These are phyloP conservation scores for Stenotaenia linearis DNA, from an alignment of 2,888 invertebrate genomes.

Conservation along the genomic window DNA sequence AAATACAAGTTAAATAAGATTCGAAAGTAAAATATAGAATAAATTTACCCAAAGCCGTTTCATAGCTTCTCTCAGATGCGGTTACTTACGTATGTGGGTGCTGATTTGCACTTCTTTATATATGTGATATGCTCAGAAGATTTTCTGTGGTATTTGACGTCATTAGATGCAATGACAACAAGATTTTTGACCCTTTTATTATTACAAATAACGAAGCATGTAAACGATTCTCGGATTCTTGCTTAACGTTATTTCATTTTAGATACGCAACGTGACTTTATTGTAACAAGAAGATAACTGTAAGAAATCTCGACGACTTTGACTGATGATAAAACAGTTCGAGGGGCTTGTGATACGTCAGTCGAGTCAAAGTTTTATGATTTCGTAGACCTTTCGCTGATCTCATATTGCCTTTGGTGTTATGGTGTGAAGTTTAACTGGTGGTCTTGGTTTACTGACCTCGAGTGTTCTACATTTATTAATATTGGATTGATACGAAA, in stretches of 20 bases:
- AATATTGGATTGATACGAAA: neutral
- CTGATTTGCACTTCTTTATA: neutral
- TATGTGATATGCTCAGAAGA: neutral
- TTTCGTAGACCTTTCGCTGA: neutral
- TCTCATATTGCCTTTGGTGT: neutral
- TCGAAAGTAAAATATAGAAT: neutral
- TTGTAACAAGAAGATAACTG: no score
- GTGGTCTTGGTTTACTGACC: neutral
- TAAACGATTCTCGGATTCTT: neutral
- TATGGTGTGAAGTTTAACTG: neutral
- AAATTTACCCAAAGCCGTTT: slow-evolving; percentile 1
- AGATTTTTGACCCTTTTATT: neutral
- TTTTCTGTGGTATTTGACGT: neutral
- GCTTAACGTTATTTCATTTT: neutral
- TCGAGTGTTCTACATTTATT: neutral
- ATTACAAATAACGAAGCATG: neutral
- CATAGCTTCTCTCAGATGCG: neutral
- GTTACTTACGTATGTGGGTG: neutral
- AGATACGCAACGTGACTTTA: no score
- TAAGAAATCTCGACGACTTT: no score
- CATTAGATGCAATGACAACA: neutral
- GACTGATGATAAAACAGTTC: no score
- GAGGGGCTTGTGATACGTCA: no score
- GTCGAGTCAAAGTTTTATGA: neutral
- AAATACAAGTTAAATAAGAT: no score